Base-by-base conservation (phyloP, 2,797 vertebrate species). In the Rallus crepitans region DNA sequence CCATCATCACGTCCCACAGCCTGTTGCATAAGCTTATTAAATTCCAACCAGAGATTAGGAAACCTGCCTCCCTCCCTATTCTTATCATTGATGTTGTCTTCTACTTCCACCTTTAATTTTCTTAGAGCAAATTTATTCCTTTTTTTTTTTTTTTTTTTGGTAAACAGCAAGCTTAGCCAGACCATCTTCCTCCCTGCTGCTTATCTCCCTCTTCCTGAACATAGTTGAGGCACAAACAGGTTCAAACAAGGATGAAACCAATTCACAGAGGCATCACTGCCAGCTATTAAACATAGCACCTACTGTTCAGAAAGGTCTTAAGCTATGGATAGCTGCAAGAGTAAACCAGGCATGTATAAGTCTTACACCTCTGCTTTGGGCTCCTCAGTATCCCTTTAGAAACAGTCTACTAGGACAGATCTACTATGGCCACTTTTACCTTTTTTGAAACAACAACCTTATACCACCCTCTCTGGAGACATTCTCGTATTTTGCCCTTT, bases 1-100 rank as follows among this genome's bases (percentile, higher is more conserved):
- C 59, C 60, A 92, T 17, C 31, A 71, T 40, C 82, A 79, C 55
- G 88, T 73, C 78, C 82, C 81, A 93, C 64, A 89, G 56, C 19
- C 40, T 31, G 61, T 2, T 84, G 56, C 48, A 77, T 40, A 80
- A 89, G 5, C 28, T 42, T 65, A 69, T 35, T 64, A 56, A 76
- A 87, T 72, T 82, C 75, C 82, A 84, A 35, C 21, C 52, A 66
- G 42, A 87, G 68, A 70, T 39, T 66, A 77, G 30, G 87, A 94
- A 89, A 82, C 6, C 13, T 92, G 48, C 6, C 30, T 30, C 10
- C n/a, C 16, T 60, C 24, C 12, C 11, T n/a, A 19, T 59, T 88
- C 56, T 64, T 40, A 35, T 47, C 28, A 79, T 0, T 55, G 20
- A 89, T 75, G 65, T 28, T 78, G 33, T n/a, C 73, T 78, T 90